A percentile compares a stretch with the other conserved stretches of the same genome.
phyloP scores from a whole-genome alignment of 2,888 invertebrate genomes.

The Drosophila suboccidentalis region DNA sequence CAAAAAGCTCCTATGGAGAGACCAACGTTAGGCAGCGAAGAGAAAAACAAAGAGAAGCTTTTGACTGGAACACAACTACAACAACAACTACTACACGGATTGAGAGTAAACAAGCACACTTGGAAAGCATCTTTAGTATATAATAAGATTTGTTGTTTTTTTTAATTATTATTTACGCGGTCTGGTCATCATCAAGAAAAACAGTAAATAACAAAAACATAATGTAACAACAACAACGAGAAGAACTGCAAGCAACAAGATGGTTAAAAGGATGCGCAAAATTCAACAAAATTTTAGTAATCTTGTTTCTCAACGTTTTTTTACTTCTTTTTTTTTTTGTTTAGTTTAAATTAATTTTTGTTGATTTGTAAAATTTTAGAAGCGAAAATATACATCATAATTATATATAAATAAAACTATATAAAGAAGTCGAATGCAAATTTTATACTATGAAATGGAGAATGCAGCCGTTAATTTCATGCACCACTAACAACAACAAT shows the following conservation, averaged over 20 bases:
- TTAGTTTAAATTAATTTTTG: slow-evolving; percentile 46
- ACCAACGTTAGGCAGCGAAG: slow-evolving; percentile 8
- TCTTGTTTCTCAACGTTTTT: slow-evolving; percentile 16
- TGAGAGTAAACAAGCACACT: slow-evolving; percentile 26
- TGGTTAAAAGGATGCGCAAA: slow-evolving; percentile 21
- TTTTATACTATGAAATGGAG: slow-evolving; percentile 2
- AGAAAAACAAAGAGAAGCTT: slow-evolving; percentile 14
- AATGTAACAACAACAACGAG: slow-evolving; percentile 4
- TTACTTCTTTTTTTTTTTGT: slow-evolving; percentile 10
- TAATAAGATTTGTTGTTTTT: slow-evolving; percentile 44
- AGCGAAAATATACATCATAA: slow-evolving; percentile 24
- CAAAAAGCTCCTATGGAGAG: slow-evolving; percentile 4
- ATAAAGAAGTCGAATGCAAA: slow-evolving; percentile 19
- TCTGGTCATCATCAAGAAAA: slow-evolving; percentile 13
- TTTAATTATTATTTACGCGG: slow-evolving; percentile 17
- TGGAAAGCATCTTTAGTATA: slow-evolving; percentile 34
- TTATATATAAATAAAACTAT: slow-evolving; percentile 41
- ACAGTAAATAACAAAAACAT: slow-evolving; percentile 9
- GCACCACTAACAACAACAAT: slow-evolving; percentile 9
- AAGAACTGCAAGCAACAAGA: slow-evolving; percentile 10
- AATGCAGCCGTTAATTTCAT: slow-evolving; percentile 18
- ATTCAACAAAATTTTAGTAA: slow-evolving; percentile 27
- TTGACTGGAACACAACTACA: slow-evolving; percentile 22
- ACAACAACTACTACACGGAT: slow-evolving; percentile 23
- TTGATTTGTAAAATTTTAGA: slow-evolving; percentile 49